These are phyloP conservation scores for Sprattus sprattus DNA, from an alignment of 2,113 vertebrate genomes.

Conservation along the genomic window DNA sequence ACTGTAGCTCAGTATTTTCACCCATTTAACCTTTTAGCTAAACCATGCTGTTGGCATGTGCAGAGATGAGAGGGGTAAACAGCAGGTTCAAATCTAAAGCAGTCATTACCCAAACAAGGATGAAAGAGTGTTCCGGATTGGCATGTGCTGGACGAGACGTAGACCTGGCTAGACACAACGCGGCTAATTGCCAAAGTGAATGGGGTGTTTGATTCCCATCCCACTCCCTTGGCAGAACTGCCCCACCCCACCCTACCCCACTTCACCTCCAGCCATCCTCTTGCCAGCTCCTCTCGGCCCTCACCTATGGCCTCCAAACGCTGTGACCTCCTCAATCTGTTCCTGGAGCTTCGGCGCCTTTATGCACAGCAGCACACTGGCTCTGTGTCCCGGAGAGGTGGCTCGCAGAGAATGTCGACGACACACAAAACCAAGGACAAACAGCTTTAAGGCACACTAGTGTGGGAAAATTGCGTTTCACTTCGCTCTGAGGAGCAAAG, in stretches of 20 bases:
- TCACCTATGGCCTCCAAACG: neutral
- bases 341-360: neutral
- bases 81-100: too few species aligned
- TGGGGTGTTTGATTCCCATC: neutral
- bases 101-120: neutral
- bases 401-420: neutral
- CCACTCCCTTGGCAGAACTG: neutral
- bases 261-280: neutral
- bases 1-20: too few species aligned
- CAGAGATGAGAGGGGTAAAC: too few species aligned
- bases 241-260: neutral
- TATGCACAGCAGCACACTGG: neutral
- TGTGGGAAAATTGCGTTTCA: neutral
- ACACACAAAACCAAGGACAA: slow-evolving; percentile 2
- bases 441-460: neutral
- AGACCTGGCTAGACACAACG: slow-evolving; percentile 18
- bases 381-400: neutral
- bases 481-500: neutral
- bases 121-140: neutral
- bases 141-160: neutral
- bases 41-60: too few species aligned
- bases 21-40: too few species aligned
- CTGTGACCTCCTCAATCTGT: slow-evolving; percentile 8
- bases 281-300: neutral
- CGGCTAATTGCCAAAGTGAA: neutral